Evolutionary conservation across 2,113 vertebrate species (phyloP), one percentile per base, ranked within the genome.

Genomic region (Chloebia gouldiae): DNA sequence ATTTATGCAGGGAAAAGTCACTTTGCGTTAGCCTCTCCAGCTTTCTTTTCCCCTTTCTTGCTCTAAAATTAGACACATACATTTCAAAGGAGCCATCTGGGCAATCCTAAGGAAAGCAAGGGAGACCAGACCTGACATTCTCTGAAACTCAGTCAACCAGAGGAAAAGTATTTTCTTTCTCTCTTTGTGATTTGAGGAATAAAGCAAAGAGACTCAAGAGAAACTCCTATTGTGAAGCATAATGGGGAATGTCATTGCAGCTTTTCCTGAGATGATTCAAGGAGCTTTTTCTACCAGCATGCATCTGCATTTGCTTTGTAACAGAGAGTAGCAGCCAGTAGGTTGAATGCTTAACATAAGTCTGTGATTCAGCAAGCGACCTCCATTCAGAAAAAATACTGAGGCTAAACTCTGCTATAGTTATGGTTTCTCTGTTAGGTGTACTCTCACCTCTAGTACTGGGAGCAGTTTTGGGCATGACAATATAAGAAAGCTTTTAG

Each of bases 31-130:
- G 56, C 93, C 31, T 53, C 14, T 53, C 13, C 42, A 49, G 19
- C 27, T 66, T 63, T 76, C 81, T 86, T 87, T 54, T 31, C 35
- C 39, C 20, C 42, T 86, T 71, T 78, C 90, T 91, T 83, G 45
- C 63, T 97, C 47, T 98, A 97, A 97, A 97, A 97, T 97, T 97
- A 97, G 90, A 75, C 27, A 68, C 35, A 75, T 86, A 31, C 65
- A 66, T 96, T 97, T 97, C 94, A 90, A 97, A 97, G 86, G 53
- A 95, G 35, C 81, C 95, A 96, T 90, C 89, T 93, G 94, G 92
- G 27, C 56, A 92, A 94, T 94, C 81, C 92, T 95, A 88, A 84
- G 91, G 85, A 91, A 76, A 82, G 80, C 22, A 86, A 91, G 90
- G 57, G 40, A 91, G 78, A 94, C 68, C 25, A 88, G 81, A 95